Percentiles rank a stretch among this genome's conserved stretches.
Evolutionary conservation across 2,113 vertebrate species (phyloP).

Genomic region (Toxotes chatareus): DNA sequence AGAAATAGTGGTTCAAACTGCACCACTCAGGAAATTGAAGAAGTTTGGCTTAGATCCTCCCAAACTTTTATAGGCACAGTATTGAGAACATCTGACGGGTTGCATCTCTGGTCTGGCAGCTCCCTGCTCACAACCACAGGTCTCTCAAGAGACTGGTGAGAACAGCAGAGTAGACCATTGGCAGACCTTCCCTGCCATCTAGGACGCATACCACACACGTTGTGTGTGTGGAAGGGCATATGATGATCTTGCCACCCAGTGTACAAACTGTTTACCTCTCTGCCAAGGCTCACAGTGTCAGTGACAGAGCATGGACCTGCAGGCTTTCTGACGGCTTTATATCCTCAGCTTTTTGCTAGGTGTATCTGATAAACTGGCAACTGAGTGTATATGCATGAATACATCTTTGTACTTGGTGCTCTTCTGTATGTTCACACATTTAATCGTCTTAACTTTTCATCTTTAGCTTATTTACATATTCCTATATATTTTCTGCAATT

Average conservation of each 20-base stretch:
- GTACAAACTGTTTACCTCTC: slow-evolving; percentile 55
- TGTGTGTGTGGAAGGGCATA: slow-evolving; percentile 40
- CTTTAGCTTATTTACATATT: background rate
- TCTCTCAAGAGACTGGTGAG: slow-evolving; percentile 18
- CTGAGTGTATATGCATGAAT: background rate
- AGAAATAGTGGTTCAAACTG: background rate
- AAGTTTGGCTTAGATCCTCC: background rate
- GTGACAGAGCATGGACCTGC: slow-evolving; percentile 44
- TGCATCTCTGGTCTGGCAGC: slow-evolving; percentile 31
- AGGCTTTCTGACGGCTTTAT: slow-evolving; percentile 13
- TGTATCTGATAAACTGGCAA: background rate
- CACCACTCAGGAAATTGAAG: background rate
- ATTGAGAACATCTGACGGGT: slow-evolving; percentile 2
- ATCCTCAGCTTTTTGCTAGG: background rate
- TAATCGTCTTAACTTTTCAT: background rate
- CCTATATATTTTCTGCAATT: background rate
- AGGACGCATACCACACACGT: slow-evolving; percentile 41
- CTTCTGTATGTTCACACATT: background rate
- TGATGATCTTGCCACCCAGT: slow-evolving; percentile 55
- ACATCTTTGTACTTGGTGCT: background rate
- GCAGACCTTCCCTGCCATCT: slow-evolving; percentile 16
- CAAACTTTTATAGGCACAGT: background rate
- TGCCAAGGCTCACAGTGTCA: slow-evolving; percentile 57
- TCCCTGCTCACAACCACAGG: slow-evolving; percentile 11
- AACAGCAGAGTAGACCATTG: slow-evolving; percentile 27